These are phyloP conservation scores for Xylocopa sonorina DNA, from an alignment of 1,140 invertebrate genomes.

Conservation along the genomic window DNA sequence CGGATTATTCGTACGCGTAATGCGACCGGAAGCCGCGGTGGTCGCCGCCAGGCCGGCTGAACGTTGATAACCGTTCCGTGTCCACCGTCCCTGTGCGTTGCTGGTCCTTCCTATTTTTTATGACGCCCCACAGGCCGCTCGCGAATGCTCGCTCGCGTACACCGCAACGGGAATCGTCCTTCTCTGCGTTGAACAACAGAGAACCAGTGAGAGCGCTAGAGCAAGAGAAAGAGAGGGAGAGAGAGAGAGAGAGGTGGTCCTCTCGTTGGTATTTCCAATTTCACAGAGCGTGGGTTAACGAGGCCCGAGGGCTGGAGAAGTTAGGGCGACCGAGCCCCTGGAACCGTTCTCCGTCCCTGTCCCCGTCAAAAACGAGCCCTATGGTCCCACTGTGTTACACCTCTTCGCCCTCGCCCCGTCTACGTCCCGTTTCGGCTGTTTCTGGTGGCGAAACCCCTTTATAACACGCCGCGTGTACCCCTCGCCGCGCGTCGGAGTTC, in stretches of 20 bases:
- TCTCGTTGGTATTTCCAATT: slow-evolving; percentile 78
- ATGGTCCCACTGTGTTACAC: slow-evolving; percentile 41
- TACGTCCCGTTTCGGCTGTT: slow-evolving; percentile 4
- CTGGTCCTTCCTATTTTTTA: slow-evolving; percentile 61
- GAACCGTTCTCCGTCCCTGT: slow-evolving; percentile 48
- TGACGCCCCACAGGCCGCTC: slow-evolving; percentile 41
- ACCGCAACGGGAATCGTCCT: not conserved
- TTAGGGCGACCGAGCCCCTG: slow-evolving; percentile 62
- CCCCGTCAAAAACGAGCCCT: slow-evolving; percentile 50
- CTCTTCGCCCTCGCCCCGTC: slow-evolving; percentile 26
- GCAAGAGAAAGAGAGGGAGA: slow-evolving; percentile 3
- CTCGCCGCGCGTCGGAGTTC: slow-evolving; percentile 66
- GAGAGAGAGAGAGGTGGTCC: slow-evolving; percentile 35
- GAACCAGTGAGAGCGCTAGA: slow-evolving; percentile 4
- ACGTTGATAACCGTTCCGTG: slow-evolving; percentile 66
- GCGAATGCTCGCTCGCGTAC: slow-evolving; percentile 38
- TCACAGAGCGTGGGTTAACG: slow-evolving; percentile 81
- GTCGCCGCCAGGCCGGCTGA: not conserved
- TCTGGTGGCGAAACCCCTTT: slow-evolving; percentile 60
- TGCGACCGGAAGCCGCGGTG: slow-evolving; percentile 20
- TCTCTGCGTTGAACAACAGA: no score
- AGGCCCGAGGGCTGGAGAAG: slow-evolving; percentile 75
- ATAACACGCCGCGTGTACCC: slow-evolving; percentile 69
- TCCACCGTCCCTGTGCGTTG: slow-evolving; percentile 48
- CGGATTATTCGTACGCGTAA: slow-evolving; percentile 60